phyloP scores from a whole-genome alignment of 2,113 vertebrate species.

The Vulpes lagopus region DNA sequence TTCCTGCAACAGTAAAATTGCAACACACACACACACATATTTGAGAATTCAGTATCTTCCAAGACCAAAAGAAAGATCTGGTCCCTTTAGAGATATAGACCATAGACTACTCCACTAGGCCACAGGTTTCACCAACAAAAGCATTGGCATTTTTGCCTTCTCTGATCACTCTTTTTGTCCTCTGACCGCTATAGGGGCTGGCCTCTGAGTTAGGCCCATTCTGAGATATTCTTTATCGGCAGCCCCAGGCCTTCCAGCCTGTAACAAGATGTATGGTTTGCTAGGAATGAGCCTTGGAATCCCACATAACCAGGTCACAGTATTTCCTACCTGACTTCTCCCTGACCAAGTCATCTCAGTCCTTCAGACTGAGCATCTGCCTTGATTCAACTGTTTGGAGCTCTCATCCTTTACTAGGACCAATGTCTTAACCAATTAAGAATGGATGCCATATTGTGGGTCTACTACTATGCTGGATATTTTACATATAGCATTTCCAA shows the following conservation, averaged over 20 bases:
- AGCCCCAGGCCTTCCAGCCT: slow-evolving; percentile 4
- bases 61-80: neutral
- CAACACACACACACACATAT: neutral
- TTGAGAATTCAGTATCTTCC: neutral
- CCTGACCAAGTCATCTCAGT: neutral
- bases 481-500: neutral
- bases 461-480: neutral
- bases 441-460: neutral
- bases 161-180: neutral
- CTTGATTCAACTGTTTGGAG: slow-evolving; percentile 6
- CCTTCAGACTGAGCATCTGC: slow-evolving; percentile 1
- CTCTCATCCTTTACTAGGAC: neutral
- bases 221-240: slow-evolving; percentile 34
- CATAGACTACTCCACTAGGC: neutral
- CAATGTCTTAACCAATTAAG: neutral
- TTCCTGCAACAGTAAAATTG: neutral
- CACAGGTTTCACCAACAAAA: neutral
- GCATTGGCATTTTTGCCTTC: neutral
- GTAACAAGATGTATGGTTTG: neutral
- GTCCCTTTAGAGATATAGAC: neutral
- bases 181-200: neutral
- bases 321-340: neutral
- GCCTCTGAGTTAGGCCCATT: neutral
- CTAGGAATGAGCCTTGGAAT: slow-evolving; percentile 26
- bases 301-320: neutral